A percentile compares a stretch with the other conserved stretches of the same genome.
These are phyloP conservation scores for Polietes domitor DNA, from an alignment of 2,888 invertebrate genomes.

Conservation along the genomic window DNA sequence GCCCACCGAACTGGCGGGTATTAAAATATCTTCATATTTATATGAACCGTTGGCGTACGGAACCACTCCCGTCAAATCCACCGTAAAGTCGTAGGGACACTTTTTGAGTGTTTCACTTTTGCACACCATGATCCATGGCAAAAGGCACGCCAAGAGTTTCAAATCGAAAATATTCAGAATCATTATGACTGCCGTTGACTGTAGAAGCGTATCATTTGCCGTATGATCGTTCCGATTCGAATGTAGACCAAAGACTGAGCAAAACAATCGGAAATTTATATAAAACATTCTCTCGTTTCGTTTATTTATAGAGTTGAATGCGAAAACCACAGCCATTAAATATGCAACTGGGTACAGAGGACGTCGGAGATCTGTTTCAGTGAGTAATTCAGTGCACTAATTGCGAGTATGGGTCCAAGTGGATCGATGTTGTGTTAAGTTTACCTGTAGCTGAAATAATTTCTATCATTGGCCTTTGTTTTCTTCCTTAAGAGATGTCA, in stretches of 20 bases:
- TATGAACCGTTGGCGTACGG: constrained; percentile 38
- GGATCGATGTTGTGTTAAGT: too few relatives aligned
- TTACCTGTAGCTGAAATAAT: too few relatives aligned
- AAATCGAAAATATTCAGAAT: not conserved
- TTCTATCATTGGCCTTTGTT: too few relatives aligned
- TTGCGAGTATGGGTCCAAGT: too few relatives aligned
- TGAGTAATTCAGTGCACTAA: too few relatives aligned
- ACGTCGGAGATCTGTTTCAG: too few relatives aligned
- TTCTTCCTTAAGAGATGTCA: too few relatives aligned
- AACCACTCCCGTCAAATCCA: constrained; percentile 25
- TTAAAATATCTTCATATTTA: constrained; percentile 37
- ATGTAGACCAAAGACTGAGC: not conserved
- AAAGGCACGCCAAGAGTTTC: not conserved
- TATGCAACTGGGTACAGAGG: too few relatives aligned
- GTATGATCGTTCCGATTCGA: not conserved
- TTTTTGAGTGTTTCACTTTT: not conserved
- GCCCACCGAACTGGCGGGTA: constrained; percentile 31
- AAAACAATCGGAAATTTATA: not conserved
- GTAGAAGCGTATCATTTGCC: not conserved
- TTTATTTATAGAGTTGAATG: not conserved
- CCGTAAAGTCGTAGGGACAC: constrained; percentile 33
- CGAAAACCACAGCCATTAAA: not conserved
- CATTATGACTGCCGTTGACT: not conserved
- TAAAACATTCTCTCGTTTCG: not conserved
- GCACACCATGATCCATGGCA: not conserved